phyloP scores from a whole-genome alignment of 2,888 invertebrate genomes.

The Carabus problematicus region DNA sequence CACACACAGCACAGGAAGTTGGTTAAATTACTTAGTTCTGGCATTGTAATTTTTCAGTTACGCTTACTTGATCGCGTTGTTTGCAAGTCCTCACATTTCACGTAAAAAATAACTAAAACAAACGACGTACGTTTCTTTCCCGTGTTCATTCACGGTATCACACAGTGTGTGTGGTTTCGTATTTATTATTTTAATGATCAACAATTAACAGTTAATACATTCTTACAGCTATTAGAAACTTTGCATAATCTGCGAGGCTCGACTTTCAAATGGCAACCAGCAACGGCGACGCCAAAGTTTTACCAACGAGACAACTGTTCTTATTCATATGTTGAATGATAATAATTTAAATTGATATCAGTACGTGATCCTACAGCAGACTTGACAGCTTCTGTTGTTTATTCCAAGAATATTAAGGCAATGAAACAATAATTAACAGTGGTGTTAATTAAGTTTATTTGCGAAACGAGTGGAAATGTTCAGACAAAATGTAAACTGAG shows the following conservation, averaged over 20 bases:
- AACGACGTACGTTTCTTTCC: too few species aligned
- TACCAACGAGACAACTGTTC: constrained; percentile 12
- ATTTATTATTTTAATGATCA: too few species aligned
- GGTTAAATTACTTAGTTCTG: constrained; percentile 42
- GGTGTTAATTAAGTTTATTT: neutral
- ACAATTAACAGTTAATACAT: too few species aligned
- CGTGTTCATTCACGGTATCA: too few species aligned
- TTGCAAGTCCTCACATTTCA: too few species aligned
- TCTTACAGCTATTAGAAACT: too few species aligned
- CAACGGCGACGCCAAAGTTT: neutral
- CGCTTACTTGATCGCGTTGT: constrained; percentile 32
- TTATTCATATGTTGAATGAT: constrained; percentile 4
- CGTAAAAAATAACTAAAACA: too few species aligned
- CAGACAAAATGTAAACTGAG: too few species aligned
- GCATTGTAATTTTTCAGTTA: constrained; percentile 40
- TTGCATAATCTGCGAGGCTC: too few species aligned
- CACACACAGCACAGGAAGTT: constrained; percentile 36
- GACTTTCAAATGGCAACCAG: too few species aligned
- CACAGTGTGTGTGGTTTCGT: too few species aligned
- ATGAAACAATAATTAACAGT: neutral
- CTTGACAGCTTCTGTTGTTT: constrained; percentile 9
- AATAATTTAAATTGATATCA: constrained; percentile 14
- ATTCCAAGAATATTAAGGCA: neutral
- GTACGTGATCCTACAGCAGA: neutral
- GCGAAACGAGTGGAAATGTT: too few species aligned